Evolutionary conservation across 1,140 invertebrate genomes (phyloP).

Genomic region (Calosoma granatense): DNA sequence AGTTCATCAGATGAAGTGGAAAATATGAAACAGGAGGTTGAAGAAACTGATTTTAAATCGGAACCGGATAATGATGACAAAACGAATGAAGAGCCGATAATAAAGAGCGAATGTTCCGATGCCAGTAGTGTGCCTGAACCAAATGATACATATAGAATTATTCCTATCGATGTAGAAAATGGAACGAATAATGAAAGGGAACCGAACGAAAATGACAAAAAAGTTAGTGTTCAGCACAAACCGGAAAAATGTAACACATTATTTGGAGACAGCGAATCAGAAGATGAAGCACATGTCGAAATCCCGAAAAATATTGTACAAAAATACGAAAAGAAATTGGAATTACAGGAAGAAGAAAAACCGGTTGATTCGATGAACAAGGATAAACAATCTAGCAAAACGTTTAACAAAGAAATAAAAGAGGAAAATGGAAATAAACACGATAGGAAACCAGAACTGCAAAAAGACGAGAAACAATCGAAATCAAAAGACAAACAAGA

Average conservation of each 20-base stretch:
- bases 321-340: slow-evolving; percentile 16
- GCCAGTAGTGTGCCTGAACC: slow-evolving; percentile 12
- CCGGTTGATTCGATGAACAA: too few relatives aligned
- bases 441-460: slow-evolving; percentile 24
- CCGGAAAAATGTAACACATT: slow-evolving; percentile 20
- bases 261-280: slow-evolving; percentile 6
- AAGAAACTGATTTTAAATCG: slow-evolving; percentile 10
- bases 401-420: not conserved
- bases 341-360: slow-evolving; percentile 15
- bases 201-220: slow-evolving; percentile 13
- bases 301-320: slow-evolving; percentile 12
- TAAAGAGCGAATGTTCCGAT: not conserved
- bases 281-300: slow-evolving; percentile 13
- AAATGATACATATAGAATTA: slow-evolving; percentile 13
- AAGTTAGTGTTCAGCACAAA: slow-evolving; percentile 13
- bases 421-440: slow-evolving; percentile 25
- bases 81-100: slow-evolving; percentile 16
- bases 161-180: not conserved
- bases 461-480: slow-evolving; percentile 8
- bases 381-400: not conserved
- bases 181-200: slow-evolving; percentile 14
- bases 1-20: slow-evolving; percentile 7
- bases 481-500: slow-evolving; percentile 12
- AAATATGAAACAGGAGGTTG: slow-evolving; percentile 5
- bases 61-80: slow-evolving; percentile 15